phyloP scores from a whole-genome alignment of 37 sponge, comb jelly and placozoan species.

The Theonella swinhoei region DNA sequence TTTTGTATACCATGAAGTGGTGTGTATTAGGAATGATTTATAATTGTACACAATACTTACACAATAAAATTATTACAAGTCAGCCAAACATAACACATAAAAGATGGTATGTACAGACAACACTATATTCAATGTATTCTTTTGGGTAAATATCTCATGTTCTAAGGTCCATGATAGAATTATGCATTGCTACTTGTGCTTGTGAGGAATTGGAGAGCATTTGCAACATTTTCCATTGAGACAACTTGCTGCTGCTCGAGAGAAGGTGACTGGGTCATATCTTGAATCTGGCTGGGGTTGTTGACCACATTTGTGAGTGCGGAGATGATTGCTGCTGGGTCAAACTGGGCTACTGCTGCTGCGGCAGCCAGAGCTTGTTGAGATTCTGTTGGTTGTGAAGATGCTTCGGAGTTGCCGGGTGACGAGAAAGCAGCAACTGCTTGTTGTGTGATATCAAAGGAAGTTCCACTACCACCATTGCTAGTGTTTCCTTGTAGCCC shows the following conservation, averaged over 20 bases:
- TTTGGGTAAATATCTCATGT: no score
- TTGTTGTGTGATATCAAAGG: neutral
- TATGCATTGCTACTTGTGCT: neutral
- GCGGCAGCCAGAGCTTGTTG: no score
- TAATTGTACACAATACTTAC: no score
- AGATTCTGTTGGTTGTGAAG: neutral
- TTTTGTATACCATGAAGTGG: no score
- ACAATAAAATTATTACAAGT: no score
- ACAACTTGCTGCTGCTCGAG: neutral
- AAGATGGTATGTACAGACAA: no score
- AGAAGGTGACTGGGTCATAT: neutral
- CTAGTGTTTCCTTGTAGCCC: neutral
- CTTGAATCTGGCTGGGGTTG: neutral
- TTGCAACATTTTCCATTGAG: neutral
- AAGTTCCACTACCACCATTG: neutral
- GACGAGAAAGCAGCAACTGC: neutral
- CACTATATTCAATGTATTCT: no score
- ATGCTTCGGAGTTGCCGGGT: neutral
- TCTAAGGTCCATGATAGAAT: no score
- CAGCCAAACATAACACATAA: no score
- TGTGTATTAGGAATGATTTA: no score
- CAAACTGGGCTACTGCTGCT: neutral
- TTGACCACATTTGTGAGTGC: neutral
- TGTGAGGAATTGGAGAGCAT: neutral
- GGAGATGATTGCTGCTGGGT: neutral